Base-by-base conservation (phyloP, 2,113 vertebrate species). In the Trinectes maculatus region DNA sequence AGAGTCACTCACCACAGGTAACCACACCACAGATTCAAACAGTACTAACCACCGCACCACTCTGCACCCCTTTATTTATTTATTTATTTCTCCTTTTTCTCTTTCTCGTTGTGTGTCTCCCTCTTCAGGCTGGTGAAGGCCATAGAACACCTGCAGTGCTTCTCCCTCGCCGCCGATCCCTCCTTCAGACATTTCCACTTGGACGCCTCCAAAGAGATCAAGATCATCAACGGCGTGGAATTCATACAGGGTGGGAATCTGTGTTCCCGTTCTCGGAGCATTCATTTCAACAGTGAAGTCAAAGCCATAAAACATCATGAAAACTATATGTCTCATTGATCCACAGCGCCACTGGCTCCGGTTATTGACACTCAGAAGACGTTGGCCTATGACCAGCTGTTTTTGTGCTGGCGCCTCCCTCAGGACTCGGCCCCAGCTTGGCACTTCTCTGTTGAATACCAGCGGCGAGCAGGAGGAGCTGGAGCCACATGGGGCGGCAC, bases 361-460 rank as follows among this genome's bases (percentile, higher is more conserved):
- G 97, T 99, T 71, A 97, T 99, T 0, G 97, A 99, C 91, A 98
- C 97, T 3, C 96, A 98, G 85, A 95, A 96, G 85, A 99, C 96
- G 13, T 92, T 98, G 33, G 96, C 96, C 51, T 99, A 99, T 1
- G 96, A 99, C 85, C 95, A 99, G 92, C 94, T 98, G 77, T 98
- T 95, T 80, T 82, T 99, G 71, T 97, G 96, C 89, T 99, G 97
- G 97, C 92, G 96, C 37, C 93, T 99, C 59, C 97, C 96, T 18
- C 95, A 95, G 48, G 95, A 98, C 89, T 98, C 97, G 0, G 94
- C 96, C 0, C 94, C 94, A 0, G 96, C 97, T 55, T 98, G 96
- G 96, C 96, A 98, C 85, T 98, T 96, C 88, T 97, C 95, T 0
- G 92, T 99, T 1, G 97, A 98, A 81, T 98, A 91, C 88, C 96